Conservation (phyloP, 2,797 vertebrate genomes). For the Sphenopsis melanotis region DNA sequence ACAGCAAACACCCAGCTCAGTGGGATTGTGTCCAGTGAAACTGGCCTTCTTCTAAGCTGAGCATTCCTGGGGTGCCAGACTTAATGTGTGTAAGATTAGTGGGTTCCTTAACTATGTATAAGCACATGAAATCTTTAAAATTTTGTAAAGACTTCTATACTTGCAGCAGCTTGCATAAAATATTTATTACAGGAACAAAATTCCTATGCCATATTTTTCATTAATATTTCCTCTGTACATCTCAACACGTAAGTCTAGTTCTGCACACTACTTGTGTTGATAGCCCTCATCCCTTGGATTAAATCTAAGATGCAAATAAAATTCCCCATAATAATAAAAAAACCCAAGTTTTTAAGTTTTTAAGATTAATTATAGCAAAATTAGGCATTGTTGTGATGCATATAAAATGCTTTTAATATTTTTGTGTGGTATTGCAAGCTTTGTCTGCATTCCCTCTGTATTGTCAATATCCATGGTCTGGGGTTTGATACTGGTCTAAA, state of each 20-base stretch:
- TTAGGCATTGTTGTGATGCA: background rate
- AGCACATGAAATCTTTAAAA: background rate
- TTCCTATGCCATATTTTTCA: background rate
- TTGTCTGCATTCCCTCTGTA: background rate
- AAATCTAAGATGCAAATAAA: background rate
- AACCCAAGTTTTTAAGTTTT: background rate
- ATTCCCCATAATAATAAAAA: background rate
- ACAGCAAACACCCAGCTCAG: background rate
- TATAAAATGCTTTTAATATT: background rate
- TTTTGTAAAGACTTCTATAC: background rate
- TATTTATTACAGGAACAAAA: background rate
- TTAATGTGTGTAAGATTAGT: background rate
- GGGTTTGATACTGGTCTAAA: background rate
- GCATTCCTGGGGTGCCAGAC: background rate
- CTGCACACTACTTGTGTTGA: background rate
- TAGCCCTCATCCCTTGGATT: background rate
- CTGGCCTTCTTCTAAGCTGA: background rate
- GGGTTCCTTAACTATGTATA: background rate
- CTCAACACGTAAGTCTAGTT: background rate
- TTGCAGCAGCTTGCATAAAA: background rate
- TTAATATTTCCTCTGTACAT: background rate
- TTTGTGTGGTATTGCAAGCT: rapidly evolving
- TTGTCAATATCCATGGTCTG: background rate
- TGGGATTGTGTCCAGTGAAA: background rate
- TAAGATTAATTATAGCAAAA: background rate